Evolutionary conservation across 2,113 vertebrate species (phyloP).

Genomic region (Oryzias curvinotus): DNA sequence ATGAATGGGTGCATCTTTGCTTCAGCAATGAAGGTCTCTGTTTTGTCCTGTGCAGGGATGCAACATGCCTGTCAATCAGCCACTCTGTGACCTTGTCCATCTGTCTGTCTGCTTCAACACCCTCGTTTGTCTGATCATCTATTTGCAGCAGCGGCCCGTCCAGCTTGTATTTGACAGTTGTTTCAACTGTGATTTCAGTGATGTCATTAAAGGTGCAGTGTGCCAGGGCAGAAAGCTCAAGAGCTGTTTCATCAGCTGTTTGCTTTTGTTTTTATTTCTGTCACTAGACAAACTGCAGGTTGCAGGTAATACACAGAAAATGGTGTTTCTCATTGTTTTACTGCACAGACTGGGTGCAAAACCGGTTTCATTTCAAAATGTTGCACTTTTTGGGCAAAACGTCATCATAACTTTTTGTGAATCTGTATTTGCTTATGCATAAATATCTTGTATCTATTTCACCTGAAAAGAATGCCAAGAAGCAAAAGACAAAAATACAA

Average conservation of each 20-base stretch:
- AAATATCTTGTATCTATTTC: not conserved
- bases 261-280: conserved; percentile 11
- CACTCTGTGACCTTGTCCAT: conserved; percentile 55
- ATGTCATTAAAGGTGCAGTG: conserved; percentile 68
- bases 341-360: no score
- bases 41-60: conserved; percentile 33
- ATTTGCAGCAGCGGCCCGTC: conserved; percentile 68
- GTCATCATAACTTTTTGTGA: not conserved
- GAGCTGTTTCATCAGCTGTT: conserved; percentile 39
- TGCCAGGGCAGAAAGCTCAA: conserved; percentile 59
- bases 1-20: not conserved
- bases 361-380: not conserved
- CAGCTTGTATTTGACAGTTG: conserved; percentile 58
- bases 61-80: conserved; percentile 47
- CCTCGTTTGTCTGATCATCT: conserved; percentile 63
- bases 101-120: conserved; percentile 57
- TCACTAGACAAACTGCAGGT: conserved; percentile 34
- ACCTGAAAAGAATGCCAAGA: no score
- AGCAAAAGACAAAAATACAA: no score
- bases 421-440: not conserved
- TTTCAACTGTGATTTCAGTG: conserved; percentile 54
- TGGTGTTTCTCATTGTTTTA: not conserved
- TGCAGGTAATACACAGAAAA: conserved; percentile 5
- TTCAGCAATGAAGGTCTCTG: not conserved
- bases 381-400: not conserved